Conservation (phyloP, 2,888 invertebrate species). For the Xylophagus ater region DNA sequence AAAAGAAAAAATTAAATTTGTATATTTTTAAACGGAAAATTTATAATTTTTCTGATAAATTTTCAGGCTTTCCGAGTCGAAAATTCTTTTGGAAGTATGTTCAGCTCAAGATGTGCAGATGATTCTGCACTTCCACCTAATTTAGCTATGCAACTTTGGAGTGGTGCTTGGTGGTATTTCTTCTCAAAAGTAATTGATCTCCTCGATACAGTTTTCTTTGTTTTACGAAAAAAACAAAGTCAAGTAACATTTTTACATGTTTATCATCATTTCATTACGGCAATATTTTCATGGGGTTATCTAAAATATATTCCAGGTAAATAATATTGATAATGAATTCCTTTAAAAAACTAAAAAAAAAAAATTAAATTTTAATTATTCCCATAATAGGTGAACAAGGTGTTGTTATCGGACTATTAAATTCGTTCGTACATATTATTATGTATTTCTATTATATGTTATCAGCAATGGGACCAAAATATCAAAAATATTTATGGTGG, state of each 20-base stretch:
- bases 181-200: slow-evolving; percentile 68
- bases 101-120: too few relatives aligned
- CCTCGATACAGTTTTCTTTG: slow-evolving; percentile 77
- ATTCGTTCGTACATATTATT: slow-evolving; percentile 42
- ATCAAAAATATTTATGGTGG: slow-evolving; percentile 44
- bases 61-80: slow-evolving; percentile 43
- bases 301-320: slow-evolving; percentile 64
- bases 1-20: too few relatives aligned
- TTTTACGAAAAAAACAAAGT: slow-evolving; percentile 76
- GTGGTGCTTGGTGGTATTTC: slow-evolving; percentile 68
- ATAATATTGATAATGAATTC: slow-evolving; percentile 5
- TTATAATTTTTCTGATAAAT: slow-evolving; percentile 2
- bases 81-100: slow-evolving; percentile 50
- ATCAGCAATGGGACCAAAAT: slow-evolving; percentile 41
- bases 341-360: slow-evolving; percentile 1
- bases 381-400: slow-evolving; percentile 36
- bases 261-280: slow-evolving; percentile 77
- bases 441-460: slow-evolving; percentile 45
- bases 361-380: slow-evolving; percentile 8
- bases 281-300: slow-evolving; percentile 68
- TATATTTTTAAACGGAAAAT: too few relatives aligned
- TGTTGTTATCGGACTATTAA: slow-evolving; percentile 41
- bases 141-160: slow-evolving; percentile 23
- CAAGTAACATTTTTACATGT: slow-evolving; percentile 83
- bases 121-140: slow-evolving; percentile 2